phyloP scores from a whole-genome alignment of 2,888 invertebrate species.

The Emesis furor region DNA sequence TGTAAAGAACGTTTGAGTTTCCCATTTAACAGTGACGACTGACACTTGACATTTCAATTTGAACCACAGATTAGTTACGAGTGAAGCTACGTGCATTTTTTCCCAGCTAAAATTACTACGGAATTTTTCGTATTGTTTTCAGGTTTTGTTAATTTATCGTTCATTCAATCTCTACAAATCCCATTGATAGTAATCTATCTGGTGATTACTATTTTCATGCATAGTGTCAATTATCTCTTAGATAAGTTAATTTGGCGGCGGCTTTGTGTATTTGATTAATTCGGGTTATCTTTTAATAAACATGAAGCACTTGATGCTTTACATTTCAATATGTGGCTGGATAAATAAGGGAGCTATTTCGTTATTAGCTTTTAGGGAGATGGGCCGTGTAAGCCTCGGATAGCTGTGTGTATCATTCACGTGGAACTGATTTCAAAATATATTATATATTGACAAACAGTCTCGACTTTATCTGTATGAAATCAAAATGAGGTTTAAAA shows the following conservation, averaged over 20 bases:
- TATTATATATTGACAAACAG: no score
- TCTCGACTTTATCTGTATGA: no score
- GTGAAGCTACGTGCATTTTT: no score
- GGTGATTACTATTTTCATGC: neutral
- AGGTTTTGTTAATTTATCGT: neutral
- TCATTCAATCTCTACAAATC: neutral
- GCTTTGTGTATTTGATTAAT: constrained; percentile 19
- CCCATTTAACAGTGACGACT: no score
- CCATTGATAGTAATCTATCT: neutral
- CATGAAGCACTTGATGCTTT: neutral
- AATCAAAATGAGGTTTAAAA: no score
- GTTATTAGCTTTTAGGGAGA: neutral
- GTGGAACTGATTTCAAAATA: no score
- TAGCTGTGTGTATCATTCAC: no score
- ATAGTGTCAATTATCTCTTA: neutral
- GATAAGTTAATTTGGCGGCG: constrained; percentile 20
- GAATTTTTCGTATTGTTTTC: no score
- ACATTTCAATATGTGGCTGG: neutral
- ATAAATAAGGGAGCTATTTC: neutral
- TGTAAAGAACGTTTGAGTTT: no score
- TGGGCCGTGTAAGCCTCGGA: neutral
- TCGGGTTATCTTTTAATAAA: constrained; percentile 18
- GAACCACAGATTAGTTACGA: no score
- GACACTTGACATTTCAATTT: no score
- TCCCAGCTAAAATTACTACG: no score